Evolutionary conservation across 2,888 invertebrate species (phyloP).

Genomic region (Rhingia rostrata): DNA sequence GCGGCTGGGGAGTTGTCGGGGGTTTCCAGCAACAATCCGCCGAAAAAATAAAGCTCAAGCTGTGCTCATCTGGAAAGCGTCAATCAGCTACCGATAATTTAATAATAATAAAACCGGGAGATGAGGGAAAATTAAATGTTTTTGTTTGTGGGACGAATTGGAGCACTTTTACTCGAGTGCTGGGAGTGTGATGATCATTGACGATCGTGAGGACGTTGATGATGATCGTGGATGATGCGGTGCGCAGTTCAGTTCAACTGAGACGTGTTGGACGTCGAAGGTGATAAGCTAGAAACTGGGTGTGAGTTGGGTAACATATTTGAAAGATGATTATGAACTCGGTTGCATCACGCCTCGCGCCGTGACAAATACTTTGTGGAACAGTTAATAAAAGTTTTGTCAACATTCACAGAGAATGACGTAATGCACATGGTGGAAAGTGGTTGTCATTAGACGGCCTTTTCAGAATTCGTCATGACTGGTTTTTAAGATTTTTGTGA

Average conservation of each 20-base stretch:
- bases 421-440: too few relatives aligned
- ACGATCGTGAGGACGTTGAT: slow-evolving; percentile 11
- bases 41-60: slow-evolving; percentile 71
- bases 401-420: too few relatives aligned
- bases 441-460: too few relatives aligned
- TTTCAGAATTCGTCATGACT: too few relatives aligned
- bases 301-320: background rate
- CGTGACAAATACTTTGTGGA: too few relatives aligned
- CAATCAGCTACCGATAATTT: slow-evolving; percentile 74
- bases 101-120: slow-evolving; percentile 68
- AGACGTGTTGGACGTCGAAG: background rate
- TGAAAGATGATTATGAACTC: too few relatives aligned
- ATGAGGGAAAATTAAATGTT: slow-evolving; percentile 38
- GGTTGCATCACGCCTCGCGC: too few relatives aligned
- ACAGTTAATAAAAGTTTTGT: too few relatives aligned
- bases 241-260: slow-evolving; percentile 2
- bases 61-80: slow-evolving; percentile 74
- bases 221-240: slow-evolving; percentile 6
- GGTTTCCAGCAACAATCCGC: slow-evolving; percentile 11
- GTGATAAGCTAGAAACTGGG: background rate
- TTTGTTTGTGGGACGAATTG: slow-evolving; percentile 71
- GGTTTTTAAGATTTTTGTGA: too few relatives aligned
- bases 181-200: slow-evolving; percentile 36
- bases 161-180: slow-evolving; percentile 68
- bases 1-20: background rate